Conservation (phyloP, 2,888 invertebrate genomes). For the Lasioglossum leucozonium region DNA sequence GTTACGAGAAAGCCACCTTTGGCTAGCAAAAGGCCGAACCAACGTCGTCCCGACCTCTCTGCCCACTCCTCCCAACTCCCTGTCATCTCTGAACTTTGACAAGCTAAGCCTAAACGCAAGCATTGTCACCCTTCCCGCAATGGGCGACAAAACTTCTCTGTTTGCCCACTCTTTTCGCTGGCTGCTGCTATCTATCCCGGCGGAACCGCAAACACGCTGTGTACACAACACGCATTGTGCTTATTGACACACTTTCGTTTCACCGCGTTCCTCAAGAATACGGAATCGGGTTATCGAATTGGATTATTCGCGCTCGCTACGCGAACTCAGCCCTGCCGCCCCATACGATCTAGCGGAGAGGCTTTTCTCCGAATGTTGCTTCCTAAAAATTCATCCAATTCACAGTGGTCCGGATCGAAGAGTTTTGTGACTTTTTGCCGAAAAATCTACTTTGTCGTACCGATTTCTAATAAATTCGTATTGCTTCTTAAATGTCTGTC, state of each 20-base stretch:
- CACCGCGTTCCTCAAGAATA: neutral
- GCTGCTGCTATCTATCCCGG: neutral
- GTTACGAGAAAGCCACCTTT: slow-evolving; percentile 55
- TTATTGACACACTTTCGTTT: slow-evolving; percentile 5
- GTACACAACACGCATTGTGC: neutral
- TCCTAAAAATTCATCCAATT: no score
- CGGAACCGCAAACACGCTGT: slow-evolving; percentile 10
- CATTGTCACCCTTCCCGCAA: slow-evolving; percentile 19
- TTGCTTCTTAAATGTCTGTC: no score
- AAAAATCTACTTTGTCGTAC: no score
- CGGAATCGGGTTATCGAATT: slow-evolving; percentile 3
- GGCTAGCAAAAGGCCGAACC: slow-evolving; percentile 53
- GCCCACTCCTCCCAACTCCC: neutral
- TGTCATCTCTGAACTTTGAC: slow-evolving; percentile 51
- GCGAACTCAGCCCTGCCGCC: neutral
- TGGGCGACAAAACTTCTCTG: slow-evolving; percentile 13
- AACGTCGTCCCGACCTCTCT: no score
- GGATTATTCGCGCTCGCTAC: neutral
- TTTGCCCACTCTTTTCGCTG: neutral
- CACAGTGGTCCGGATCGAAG: no score
- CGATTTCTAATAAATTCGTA: no score
- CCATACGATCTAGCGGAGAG: neutral
- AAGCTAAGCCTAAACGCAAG: slow-evolving; percentile 49
- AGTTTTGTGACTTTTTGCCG: no score
- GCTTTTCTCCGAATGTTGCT: neutral